Base-by-base conservation (phyloP, 2,888 invertebrate genomes). In the Perizoma affinitatum region DNA sequence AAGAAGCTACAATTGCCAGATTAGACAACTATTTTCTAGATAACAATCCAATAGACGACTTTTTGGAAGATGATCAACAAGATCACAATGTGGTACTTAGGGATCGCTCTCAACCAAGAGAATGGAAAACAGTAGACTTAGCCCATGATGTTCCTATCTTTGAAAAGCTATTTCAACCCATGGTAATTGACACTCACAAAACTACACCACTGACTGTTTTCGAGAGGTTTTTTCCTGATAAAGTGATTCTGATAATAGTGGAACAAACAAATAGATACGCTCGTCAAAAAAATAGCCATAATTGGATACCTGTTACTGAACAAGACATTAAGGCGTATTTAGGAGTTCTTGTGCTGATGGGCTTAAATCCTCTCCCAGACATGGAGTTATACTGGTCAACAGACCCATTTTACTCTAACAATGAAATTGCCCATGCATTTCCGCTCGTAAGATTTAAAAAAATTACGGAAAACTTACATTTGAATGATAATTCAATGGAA, bases 331-430 rank as follows among this genome's bases (percentile, higher is more conserved):
- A 47, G 36, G 72, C 75, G 8, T 74, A 70, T 66, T 59, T 78
- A 57, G 75, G 76, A 59, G 55, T 78, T 60, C 63, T 77, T 35
- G 74, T 75, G 9, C 54, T 79, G 50, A 78, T 76, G 76, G 77
- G 78, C 43, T 64, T 77, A 52, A 71, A 76, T 63, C 72, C 74
- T 50, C 54, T 76, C 5, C 70, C 73, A 5, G 71, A 75, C 50
- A 65, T 75, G 55, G 71, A 75, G 45, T 59, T 75, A 10, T 73
- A 75, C 51, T 75, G 73, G 73, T 70, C 74, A 4, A 61, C 62
- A 56, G 77, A 78, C 63, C 64, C 71, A 42, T 76, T 75, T 60
- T 76, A 76, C 64, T 42, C 69, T 45, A 75, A 74, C 45, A 47
- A 55, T n/a, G 74, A 73, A 69, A 76, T 78, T 54, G 49, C 69